A percentile compares a stretch with the other conserved stretches of the same genome.
phyloP scores from a whole-genome alignment of 2,888 invertebrate species.

The Poecilus cupreus region DNA sequence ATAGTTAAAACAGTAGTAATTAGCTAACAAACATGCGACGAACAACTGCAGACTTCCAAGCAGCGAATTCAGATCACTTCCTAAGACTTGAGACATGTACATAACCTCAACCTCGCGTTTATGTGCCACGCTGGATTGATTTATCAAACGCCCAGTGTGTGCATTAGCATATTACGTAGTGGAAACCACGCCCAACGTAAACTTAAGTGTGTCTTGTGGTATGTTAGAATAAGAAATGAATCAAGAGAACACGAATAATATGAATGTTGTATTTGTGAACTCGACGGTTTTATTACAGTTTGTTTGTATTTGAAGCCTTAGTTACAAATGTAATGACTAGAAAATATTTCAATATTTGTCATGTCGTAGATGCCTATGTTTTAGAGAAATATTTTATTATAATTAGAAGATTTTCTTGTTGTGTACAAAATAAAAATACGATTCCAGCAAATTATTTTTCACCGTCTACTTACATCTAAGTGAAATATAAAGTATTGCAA shows the following conservation, averaged over 20 bases:
- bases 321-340: not conserved
- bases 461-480: no score
- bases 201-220: slow-evolving; percentile 6
- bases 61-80: not conserved
- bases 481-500: no score
- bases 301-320: not conserved
- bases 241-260: not conserved
- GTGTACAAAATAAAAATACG: no score
- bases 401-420: no score
- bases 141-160: slow-evolving; percentile 8
- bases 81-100: not conserved
- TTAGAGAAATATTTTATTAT: no score
- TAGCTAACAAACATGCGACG: not conserved
- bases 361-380: no score
- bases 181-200: slow-evolving; percentile 20
- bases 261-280: not conserved
- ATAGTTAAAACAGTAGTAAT: not conserved
- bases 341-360: no score
- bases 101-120: no score
- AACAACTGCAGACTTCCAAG: not conserved
- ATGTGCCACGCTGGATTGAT: not conserved
- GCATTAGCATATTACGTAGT: slow-evolving; percentile 25
- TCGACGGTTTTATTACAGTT: not conserved
- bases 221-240: slow-evolving; percentile 20
- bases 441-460: no score